Evolutionary conservation across 2,888 invertebrate genomes (phyloP).

Genomic region (Caenorhabditis zanzibari): DNA sequence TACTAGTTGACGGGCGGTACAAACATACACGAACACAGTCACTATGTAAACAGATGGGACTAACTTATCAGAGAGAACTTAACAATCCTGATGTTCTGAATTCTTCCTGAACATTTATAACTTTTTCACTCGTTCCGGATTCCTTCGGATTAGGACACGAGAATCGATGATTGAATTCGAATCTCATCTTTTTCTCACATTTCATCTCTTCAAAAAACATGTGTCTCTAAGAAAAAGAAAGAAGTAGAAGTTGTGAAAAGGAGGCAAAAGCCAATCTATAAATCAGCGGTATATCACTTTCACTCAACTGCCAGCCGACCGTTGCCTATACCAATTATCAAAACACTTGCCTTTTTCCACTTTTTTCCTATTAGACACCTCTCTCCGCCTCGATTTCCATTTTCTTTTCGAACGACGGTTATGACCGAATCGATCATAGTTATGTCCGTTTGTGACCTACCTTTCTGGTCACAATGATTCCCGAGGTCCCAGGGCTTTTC

Average conservation of each 20-base stretch:
- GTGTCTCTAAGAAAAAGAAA: not conserved
- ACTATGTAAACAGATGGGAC: conserved; percentile 40
- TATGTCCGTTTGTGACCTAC: conserved; percentile 51
- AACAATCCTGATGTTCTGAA: not conserved
- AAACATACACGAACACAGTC: conserved; percentile 63
- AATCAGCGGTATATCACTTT: conserved; percentile 64
- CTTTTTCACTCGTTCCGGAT: conserved; percentile 4
- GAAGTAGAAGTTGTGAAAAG: conserved; percentile 30
- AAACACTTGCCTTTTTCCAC: conserved; percentile 30
- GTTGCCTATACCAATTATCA: conserved; percentile 62
- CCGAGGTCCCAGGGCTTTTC: conserved; percentile 21
- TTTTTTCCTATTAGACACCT: conserved; percentile 54
- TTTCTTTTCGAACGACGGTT: conserved; percentile 18
- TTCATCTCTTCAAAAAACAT: conserved; percentile 21
- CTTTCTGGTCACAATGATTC: conserved; percentile 27
- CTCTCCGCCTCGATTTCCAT: conserved; percentile 26
- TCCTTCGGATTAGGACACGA: not conserved
- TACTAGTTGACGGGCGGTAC: conserved; percentile 62
- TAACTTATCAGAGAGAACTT: conserved; percentile 7
- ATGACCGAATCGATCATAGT: conserved; percentile 57
- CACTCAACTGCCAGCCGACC: conserved; percentile 59
- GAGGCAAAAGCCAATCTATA: conserved; percentile 52
- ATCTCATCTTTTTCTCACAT: conserved; percentile 7
- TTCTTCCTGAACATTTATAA: not conserved
- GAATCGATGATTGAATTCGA: conserved; percentile 12